These are phyloP conservation scores for Mixornis gularis DNA, from an alignment of 2,113 vertebrate species.

Conservation along the genomic window DNA sequence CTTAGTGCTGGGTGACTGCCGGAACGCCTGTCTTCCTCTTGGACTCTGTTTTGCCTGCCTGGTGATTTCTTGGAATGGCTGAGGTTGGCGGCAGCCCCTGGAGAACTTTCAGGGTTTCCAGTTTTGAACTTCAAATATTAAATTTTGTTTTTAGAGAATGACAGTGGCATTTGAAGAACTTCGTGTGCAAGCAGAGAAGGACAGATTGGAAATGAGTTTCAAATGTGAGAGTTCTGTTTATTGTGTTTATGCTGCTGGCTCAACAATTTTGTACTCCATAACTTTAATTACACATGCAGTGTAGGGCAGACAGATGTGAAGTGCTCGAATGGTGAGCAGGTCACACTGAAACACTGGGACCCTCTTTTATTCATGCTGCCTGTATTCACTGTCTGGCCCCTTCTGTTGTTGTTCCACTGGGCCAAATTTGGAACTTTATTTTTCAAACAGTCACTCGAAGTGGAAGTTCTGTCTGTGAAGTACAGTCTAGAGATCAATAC, in stretches of 20 bases:
- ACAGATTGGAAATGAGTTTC: constrained; percentile 78
- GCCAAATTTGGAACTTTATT: background rate
- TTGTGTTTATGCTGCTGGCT: background rate
- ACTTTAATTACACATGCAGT: background rate
- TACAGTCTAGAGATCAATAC: background rate
- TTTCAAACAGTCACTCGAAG: background rate
- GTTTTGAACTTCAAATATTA: background rate
- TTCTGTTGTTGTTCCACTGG: background rate
- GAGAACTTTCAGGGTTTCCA: background rate
- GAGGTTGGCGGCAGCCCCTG: background rate
- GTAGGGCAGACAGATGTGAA: background rate
- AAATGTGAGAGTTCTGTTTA: constrained; percentile 62
- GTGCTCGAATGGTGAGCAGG: background rate
- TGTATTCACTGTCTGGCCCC: background rate
- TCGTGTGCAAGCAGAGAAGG: constrained; percentile 76
- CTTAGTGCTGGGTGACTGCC: background rate
- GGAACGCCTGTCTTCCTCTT: background rate
- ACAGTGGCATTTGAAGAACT: constrained; percentile 84
- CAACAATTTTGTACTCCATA: background rate
- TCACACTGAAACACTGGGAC: background rate
- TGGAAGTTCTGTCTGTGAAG: background rate
- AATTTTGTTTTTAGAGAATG: constrained; percentile 76
- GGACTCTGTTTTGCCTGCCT: background rate
- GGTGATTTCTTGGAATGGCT: background rate
- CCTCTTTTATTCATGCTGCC: background rate